Evolutionary conservation across 2,113 vertebrate species (phyloP).

Genomic region (Zosterops japonicus): DNA sequence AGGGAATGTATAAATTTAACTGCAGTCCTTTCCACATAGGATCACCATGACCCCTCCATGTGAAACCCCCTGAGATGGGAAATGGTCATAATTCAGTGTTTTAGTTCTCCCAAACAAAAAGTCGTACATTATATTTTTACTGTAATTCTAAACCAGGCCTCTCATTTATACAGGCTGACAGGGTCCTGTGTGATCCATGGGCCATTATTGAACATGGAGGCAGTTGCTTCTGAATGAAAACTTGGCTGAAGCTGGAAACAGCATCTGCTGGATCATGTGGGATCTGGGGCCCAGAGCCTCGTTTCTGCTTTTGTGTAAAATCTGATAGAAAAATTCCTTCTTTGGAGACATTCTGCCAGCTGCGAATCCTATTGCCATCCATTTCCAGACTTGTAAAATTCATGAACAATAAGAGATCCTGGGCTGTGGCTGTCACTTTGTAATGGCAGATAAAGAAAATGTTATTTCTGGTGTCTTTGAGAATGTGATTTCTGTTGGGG

Average conservation of each 20-base stretch:
- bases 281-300: not conserved
- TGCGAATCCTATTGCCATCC: not conserved
- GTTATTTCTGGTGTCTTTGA: not conserved
- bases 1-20: not conserved
- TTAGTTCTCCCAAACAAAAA: not conserved
- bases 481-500: not conserved
- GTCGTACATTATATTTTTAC: not conserved
- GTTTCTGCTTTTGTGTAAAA: conserved; percentile 33
- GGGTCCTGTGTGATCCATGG: conserved; percentile 45
- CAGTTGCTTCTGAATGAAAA: conserved; percentile 58
- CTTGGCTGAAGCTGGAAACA: conserved; percentile 55
- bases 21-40: not conserved
- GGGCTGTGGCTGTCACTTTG: not conserved
- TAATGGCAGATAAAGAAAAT: conserved; percentile 7
- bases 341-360: conserved; percentile 22
- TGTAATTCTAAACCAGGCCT: conserved; percentile 53
- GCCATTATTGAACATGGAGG: conserved; percentile 41
- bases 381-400: not conserved
- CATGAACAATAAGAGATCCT: not conserved
- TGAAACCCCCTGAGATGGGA: not conserved
- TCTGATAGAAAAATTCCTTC: conserved; percentile 20
- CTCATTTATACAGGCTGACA: conserved; percentile 53
- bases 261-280: conserved; percentile 53
- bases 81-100: not conserved
- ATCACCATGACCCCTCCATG: not conserved